These are phyloP conservation scores for Phalacrocorax aristotelis DNA, from an alignment of 2,113 vertebrate species.

Conservation along the genomic window DNA sequence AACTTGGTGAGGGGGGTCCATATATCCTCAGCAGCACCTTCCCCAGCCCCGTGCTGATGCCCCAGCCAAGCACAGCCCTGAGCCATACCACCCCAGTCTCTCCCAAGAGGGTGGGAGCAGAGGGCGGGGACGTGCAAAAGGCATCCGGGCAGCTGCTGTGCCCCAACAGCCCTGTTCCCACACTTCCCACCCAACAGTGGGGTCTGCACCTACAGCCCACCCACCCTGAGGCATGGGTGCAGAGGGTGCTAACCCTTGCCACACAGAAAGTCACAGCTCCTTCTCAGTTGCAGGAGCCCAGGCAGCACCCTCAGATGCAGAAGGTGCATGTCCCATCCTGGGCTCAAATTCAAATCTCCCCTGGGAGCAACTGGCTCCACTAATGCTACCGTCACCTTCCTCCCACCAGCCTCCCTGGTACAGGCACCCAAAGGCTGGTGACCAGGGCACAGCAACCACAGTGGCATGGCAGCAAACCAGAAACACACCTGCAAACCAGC, in stretches of 20 bases:
- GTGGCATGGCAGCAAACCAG: background rate
- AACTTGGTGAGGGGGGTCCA: fast-evolving
- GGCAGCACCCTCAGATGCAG: background rate
- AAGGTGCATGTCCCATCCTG: background rate
- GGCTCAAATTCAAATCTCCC: background rate
- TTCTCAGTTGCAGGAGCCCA: fast-evolving
- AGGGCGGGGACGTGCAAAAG: background rate
- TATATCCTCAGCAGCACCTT: background rate
- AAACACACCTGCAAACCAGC: background rate
- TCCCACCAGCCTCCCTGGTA: background rate
- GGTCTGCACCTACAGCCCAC: background rate
- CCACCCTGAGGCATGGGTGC: fast-evolving
- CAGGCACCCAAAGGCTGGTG: background rate
- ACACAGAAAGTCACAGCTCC: background rate
- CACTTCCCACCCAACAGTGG: fast-evolving
- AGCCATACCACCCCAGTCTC: too few species aligned
- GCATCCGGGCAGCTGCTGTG: background rate
- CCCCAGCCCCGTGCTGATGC: background rate
- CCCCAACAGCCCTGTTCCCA: fast-evolving
- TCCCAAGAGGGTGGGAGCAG: background rate
- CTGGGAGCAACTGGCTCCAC: background rate
- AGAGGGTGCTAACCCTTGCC: background rate
- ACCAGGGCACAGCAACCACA: fast-evolving
- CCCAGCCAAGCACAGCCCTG: background rate
- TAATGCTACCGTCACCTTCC: background rate